Evolutionary conservation across 1,140 invertebrate genomes (phyloP).

Genomic region (Saccostrea glomerata): DNA sequence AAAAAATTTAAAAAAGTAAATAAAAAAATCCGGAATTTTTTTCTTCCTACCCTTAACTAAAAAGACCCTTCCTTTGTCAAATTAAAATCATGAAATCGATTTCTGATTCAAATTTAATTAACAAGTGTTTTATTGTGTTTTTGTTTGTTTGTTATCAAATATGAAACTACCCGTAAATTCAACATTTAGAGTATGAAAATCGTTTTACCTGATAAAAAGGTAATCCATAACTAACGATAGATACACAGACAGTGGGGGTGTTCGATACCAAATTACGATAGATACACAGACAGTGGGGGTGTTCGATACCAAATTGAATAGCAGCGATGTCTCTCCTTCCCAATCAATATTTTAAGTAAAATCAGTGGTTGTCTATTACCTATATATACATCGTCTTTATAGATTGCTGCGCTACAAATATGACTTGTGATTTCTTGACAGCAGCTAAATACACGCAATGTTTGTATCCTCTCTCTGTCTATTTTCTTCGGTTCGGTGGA

Average conservation of each 20-base stretch:
- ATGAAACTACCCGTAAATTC: no score
- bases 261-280: neutral
- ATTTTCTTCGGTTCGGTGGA: neutral
- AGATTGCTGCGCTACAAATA: neutral
- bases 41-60: no score
- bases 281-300: neutral
- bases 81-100: no score
- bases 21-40: no score
- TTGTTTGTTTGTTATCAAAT: no score
- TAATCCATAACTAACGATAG: neutral
- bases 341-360: neutral
- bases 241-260: neutral
- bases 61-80: no score
- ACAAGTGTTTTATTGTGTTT: no score
- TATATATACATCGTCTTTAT: neutral
- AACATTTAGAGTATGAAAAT: neutral
- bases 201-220: neutral
- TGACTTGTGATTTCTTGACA: neutral
- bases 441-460: neutral
- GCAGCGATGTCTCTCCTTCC: neutral
- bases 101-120: no score
- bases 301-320: conserved; percentile 2
- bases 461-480: neutral
- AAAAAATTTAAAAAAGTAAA: no score
- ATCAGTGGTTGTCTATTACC: neutral